These are phyloP conservation scores for Patella depressa DNA, from an alignment of 2,888 invertebrate species.

Conservation along the genomic window DNA sequence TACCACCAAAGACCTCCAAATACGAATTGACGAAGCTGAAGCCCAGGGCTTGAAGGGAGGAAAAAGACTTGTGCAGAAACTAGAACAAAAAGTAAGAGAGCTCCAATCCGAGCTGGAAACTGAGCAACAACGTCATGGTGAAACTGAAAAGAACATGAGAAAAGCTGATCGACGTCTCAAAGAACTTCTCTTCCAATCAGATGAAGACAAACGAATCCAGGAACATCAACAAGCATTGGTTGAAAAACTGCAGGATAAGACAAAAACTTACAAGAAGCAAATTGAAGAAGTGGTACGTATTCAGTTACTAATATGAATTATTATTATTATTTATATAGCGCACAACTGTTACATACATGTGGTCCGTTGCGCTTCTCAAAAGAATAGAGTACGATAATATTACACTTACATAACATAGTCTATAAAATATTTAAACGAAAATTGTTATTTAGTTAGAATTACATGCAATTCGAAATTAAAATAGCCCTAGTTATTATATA, in stretches of 20 bases:
- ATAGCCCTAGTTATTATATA: too few species aligned
- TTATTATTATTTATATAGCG: too few species aligned
- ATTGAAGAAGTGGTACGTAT: conserved; percentile 89
- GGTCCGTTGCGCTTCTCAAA: too few species aligned
- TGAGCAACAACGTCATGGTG: conserved; percentile 97
- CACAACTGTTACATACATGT: too few species aligned
- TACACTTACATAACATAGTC: too few species aligned
- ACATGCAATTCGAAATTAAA: too few species aligned
- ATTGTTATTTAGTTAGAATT: too few species aligned
- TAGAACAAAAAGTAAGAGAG: conserved; percentile 81
- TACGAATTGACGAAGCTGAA: conserved; percentile 95
- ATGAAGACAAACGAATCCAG: conserved; percentile 99
- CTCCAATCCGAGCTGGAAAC: conserved; percentile 87
- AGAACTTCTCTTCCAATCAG: conserved; percentile 82
- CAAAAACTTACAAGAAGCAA: conserved; percentile 99
- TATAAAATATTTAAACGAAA: too few species aligned
- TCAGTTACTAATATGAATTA: too few species aligned
- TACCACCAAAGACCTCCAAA: conserved; percentile 94
- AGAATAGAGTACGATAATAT: too few species aligned
- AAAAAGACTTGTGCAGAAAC: conserved; percentile 79
- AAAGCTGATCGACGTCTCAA: conserved; percentile 95
- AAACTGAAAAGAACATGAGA: conserved; percentile 96
- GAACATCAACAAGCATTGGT: conserved; percentile 99
- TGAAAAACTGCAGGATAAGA: conserved; percentile 96
- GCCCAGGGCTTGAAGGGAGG: conserved; percentile 70